A percentile compares a stretch with the other conserved stretches of the same genome.
Conservation (phyloP, 2,113 vertebrate genomes). For the Rhinolophus sinicus region DNA sequence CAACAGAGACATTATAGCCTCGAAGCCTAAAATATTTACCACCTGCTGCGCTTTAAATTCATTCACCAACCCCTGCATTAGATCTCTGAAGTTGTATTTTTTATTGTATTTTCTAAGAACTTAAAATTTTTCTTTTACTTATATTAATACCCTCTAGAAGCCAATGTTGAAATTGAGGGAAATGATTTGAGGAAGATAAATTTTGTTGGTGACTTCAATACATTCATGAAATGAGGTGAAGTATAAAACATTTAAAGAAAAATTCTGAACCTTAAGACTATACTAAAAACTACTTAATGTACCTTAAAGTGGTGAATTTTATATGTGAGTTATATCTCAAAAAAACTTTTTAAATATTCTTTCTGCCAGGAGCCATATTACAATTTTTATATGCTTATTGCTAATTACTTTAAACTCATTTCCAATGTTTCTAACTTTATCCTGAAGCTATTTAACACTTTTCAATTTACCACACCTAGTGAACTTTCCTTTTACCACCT, state of each 20-base stretch:
- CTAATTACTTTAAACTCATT: constrained; percentile 14
- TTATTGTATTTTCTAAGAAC: constrained; percentile 32
- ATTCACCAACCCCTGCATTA: background rate
- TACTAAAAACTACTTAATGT: background rate
- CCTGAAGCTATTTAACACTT: background rate
- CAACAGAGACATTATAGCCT: background rate
- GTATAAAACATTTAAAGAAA: constrained; percentile 1
- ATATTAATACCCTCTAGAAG: background rate
- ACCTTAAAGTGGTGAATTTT: constrained; percentile 5
- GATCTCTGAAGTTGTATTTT: constrained; percentile 10
- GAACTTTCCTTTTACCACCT: background rate
- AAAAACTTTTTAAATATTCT: background rate
- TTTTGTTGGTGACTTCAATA: background rate
- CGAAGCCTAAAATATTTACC: background rate
- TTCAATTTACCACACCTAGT: background rate
- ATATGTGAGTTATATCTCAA: background rate
- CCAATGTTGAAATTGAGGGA: constrained; percentile 15
- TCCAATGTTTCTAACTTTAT: background rate
- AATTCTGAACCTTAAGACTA: background rate
- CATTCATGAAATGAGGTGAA: constrained; percentile 1
- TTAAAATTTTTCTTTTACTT: constrained; percentile 6
- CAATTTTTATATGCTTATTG: background rate
- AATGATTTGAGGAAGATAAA: background rate
- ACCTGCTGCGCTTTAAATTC: background rate
- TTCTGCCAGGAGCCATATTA: background rate